Base-by-base conservation (phyloP, 2,888 invertebrate genomes). In the Perdita meconis region DNA sequence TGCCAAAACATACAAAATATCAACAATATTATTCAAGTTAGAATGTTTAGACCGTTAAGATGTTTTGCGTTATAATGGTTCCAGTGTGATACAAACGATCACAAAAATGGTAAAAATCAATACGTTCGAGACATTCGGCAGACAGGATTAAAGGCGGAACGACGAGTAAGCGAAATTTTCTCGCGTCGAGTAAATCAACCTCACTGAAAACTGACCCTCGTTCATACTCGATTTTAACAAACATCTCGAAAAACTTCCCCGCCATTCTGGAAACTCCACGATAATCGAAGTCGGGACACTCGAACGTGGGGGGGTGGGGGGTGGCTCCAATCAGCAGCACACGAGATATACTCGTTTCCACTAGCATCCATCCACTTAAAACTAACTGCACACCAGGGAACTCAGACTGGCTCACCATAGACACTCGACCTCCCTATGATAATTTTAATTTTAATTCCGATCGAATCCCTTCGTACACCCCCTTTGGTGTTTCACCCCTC, bases 361-460 rank as follows among this genome's bases (percentile, higher is more conserved):
- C 70, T 72, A 76, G 80, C 80, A 85, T 81, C 86, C 89, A 87
- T 88, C 84, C 86, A 81, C 80, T 85, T 83, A 84, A 86, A 85
- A 87, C 82, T 89, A 90, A 89, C 84, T 84, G 81, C 87, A 86
- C 86, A 75, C 87, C 82, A 69, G 87, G 86, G 89, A 68, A 68
- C 66, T 53, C 66, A 47, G 47, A 47, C 47, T 47, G 65, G 76
- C 73, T 60, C 72, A 82, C 77, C 71, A 66, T 65, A 65, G 72
- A 56, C 76, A 66, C 82, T 75, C 63, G 59, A 76, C 69, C 69
- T 57, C 80, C 82, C 80, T 80, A 84, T 82, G 85, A 89, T 86
- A 81, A 86, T 89, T 89, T 89, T 89, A 86, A 89, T 90, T 90
- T 89, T 89, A 89, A 91, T 90, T 90, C 87, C 86, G 86, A 89